Base-by-base conservation (phyloP, 2,888 invertebrate species). In the Cryptus armator region DNA sequence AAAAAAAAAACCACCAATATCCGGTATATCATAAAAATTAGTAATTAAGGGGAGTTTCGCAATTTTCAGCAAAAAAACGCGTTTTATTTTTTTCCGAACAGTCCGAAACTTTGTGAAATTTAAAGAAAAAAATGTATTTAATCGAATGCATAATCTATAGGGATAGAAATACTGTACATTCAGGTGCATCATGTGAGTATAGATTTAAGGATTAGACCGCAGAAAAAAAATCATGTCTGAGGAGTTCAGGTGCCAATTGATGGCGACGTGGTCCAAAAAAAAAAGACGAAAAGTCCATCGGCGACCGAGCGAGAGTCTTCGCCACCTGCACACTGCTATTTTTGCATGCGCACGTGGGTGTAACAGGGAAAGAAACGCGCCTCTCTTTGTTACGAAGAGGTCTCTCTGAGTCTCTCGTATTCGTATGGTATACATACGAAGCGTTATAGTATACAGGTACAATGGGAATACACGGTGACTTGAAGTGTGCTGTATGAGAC, bases 301-400 rank as follows among this genome's bases (percentile, higher is more conserved):
- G n/a, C 62, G 56, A 67, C 76, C 14, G 56, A 66, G 48, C 74
- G 19, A 43, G 75, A 53, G 76, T 71, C 64, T 66, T 76, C 82
- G 86, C 90, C 90, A 90, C 90, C 90, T 90, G 90, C 89, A 56
- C 64, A 70, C 75, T 81, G 76, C 82, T 87, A 90, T 90, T 90
- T 89, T 90, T 89, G 84, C 80, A 82, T 82, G 51, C 37, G 84
- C 66, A 86, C 87, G 89, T 90, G 88, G 90, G 90, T 87, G 89
- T 81, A 89, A 88, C 86, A 86, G 82, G 80, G 82, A 88, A 89
- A 88, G 86, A 90, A 89, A 87, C 79, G 83, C 83, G 82, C 86
- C 80, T 87, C 86, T 89, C 89, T 90, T 88, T 90, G 87, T 88
- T 88, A 83, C 88, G 81, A 77, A 64, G 78, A 78, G 75, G 81